Evolutionary conservation across 2,113 vertebrate genomes (phyloP).

Genomic region (Megalops atlanticus): DNA sequence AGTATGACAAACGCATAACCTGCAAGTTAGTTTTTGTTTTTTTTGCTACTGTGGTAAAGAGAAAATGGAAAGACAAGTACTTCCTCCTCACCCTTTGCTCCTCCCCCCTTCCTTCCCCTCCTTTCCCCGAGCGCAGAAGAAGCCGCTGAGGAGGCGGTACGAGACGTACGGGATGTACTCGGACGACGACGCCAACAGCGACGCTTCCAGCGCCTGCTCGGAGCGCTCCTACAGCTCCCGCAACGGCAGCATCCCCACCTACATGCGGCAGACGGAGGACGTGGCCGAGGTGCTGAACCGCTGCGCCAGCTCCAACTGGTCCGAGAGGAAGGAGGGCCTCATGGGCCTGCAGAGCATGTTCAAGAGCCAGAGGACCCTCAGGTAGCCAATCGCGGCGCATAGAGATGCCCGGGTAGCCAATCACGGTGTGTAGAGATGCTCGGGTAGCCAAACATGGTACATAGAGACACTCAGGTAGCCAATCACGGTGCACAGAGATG

Average conservation of each 20-base stretch:
- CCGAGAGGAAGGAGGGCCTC: conserved; percentile 93
- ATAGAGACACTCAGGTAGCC: background rate
- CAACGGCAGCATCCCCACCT: conserved; percentile 91
- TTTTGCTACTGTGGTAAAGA: background rate
- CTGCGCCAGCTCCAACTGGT: conserved; percentile 96
- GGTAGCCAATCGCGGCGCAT: conserved; percentile 61
- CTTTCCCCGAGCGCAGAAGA: conserved; percentile 73
- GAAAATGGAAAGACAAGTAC: background rate
- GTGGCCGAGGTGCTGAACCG: conserved; percentile 95
- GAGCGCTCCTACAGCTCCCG: conserved; percentile 93
- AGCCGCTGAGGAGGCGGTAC: conserved; percentile 87
- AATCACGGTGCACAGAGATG: background rate
- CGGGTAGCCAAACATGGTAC: too few relatives aligned
- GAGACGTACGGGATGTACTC: conserved; percentile 93
- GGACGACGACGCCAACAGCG: conserved; percentile 94
- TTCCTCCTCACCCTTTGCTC: conserved; percentile 14
- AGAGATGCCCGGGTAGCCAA: background rate
- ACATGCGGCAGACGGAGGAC: conserved; percentile 95
- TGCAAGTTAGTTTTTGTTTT: background rate
- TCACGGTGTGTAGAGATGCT: too few relatives aligned
- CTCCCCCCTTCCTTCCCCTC: background rate
- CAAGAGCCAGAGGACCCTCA: conserved; percentile 92
- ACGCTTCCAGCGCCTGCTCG: conserved; percentile 93
- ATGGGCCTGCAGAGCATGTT: conserved; percentile 89
- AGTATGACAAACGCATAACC: background rate